Percentiles rank a stretch among this genome's conserved stretches.
These are phyloP conservation scores for Dromaius novaehollandiae DNA, from an alignment of 2,113 vertebrate species.

Conservation along the genomic window DNA sequence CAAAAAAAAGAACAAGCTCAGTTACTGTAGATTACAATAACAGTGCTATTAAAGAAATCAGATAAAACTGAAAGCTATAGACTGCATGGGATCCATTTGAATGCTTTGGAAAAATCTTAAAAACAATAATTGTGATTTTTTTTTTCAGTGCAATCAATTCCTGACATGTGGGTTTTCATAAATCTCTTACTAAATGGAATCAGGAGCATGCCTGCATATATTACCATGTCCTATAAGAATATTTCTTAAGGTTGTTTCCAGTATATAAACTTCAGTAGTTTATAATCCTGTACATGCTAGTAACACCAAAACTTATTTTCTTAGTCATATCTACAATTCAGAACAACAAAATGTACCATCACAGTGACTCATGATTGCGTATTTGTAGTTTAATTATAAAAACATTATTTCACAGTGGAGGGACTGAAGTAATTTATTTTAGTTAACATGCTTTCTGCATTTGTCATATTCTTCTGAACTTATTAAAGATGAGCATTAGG, in stretches of 20 bases:
- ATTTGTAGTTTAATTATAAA: slow-evolving; percentile 69
- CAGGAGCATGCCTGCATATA: slow-evolving; percentile 37
- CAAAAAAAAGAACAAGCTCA: neutral
- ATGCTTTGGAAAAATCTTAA: slow-evolving; percentile 23
- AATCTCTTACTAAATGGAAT: slow-evolving; percentile 44
- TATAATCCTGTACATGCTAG: neutral
- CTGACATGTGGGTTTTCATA: slow-evolving; percentile 59
- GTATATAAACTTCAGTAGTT: neutral
- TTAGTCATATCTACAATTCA: slow-evolving; percentile 33
- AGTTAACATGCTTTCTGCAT: slow-evolving; percentile 44
- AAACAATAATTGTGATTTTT: slow-evolving; percentile 60
- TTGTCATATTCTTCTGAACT: slow-evolving; percentile 45
- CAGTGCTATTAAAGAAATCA: neutral
- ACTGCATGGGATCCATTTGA: neutral
- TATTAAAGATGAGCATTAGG: slow-evolving; percentile 28
- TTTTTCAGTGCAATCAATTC: slow-evolving; percentile 64
- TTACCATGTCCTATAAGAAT: slow-evolving; percentile 38
- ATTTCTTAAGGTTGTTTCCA: slow-evolving; percentile 2
- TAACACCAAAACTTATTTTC: slow-evolving; percentile 25
- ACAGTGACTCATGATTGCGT: slow-evolving; percentile 52
- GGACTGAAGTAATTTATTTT: slow-evolving; percentile 66
- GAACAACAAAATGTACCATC: slow-evolving; percentile 41
- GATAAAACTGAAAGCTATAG: neutral
- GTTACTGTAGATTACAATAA: neutral
- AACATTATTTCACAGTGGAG: slow-evolving; percentile 58